Base-by-base conservation (phyloP, 2,888 invertebrate species). In the Capitulum mitella region DNA sequence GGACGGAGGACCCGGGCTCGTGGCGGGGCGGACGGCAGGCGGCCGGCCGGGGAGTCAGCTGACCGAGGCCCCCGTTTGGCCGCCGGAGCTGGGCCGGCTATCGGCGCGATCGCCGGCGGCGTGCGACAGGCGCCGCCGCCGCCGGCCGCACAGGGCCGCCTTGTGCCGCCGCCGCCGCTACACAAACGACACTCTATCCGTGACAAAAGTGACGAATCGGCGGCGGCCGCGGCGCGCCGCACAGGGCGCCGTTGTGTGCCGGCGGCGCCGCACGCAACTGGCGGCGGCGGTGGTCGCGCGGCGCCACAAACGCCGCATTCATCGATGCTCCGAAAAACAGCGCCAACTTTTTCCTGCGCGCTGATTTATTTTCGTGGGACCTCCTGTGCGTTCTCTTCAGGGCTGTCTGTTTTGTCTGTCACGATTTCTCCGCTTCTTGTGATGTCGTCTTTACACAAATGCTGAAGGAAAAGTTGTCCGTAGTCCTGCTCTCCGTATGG, bases 241-340 rank as follows among this genome's bases (percentile, higher is more conserved):
- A 70, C 70, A 70, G 70, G 12, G 29, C 37, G 70, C 34, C 70
- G 34, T 70, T 70, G 70, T 70, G 58, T 6, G 12, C 22, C 37
- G n/a, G 70, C 70, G 70, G 70, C 70, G 70, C 70, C 70, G 37
- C 37, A 58, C 58, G 58, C 58, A 22, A 29, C 58, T 29, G 3
- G 70, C 37, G 37, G 34, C 70, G 70, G 70, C 70, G 70, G 70
- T 70, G 70, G 70, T 70, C 70, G 70, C 70, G 70, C 70, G 37
- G 70, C 70, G 37, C 70, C 70, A 70, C 70, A 70, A 37, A 26
- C 70, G 70, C 22, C 37, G 70, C 70, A 70, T 70, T 70, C 37
- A 37, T 10, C 14, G 22, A 3, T 5, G 70, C 70, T 3, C 70
- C 26, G 70, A 70, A 70, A 70, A 70, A 70, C 70, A 37, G 22